Evolutionary conservation across 2,888 invertebrate genomes (phyloP).

Genomic region (Apotomis betuletana): DNA sequence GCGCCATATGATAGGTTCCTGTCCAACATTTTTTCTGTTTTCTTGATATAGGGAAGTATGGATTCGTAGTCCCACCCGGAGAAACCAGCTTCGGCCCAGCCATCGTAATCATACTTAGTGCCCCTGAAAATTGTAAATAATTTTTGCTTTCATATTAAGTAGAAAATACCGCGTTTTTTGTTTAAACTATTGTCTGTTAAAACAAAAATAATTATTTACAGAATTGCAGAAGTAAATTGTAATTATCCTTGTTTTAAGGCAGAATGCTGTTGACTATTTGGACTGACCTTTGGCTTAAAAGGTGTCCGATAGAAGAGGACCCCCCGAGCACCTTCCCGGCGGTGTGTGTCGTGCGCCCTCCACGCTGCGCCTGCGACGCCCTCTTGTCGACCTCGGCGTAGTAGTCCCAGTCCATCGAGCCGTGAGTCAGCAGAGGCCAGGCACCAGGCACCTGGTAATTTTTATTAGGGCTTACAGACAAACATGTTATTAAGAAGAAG

Average conservation of each 20-base stretch:
- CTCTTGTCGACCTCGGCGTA: conserved; percentile 19
- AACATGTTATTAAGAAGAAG: too few relatives aligned
- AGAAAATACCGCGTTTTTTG: too few relatives aligned
- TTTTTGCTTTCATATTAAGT: too few relatives aligned
- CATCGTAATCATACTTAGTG: conserved; percentile 61
- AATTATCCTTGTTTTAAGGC: too few relatives aligned
- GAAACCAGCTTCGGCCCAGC: conserved; percentile 88
- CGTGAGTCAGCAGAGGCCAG: conserved; percentile 27
- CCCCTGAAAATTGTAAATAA: conserved; percentile 10
- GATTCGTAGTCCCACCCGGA: conserved; percentile 62
- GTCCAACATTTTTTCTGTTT: conserved; percentile 55
- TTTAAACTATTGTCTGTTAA: too few relatives aligned
- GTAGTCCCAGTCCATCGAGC: conserved; percentile 40
- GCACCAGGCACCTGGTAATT: conserved; percentile 16
- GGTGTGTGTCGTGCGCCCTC: conserved; percentile 10
- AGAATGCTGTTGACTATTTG: too few relatives aligned
- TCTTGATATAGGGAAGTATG: conserved; percentile 59
- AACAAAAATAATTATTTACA: too few relatives aligned
- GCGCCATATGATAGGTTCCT: conserved; percentile 48
- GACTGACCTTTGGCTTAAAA: neutral
- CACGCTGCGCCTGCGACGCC: conserved; percentile 25
- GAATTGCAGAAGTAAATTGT: too few relatives aligned
- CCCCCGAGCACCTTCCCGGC: conserved; percentile 40
- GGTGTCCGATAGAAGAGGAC: neutral
- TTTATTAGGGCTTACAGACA: too few relatives aligned